Conservation (phyloP, 2,888 invertebrate species). For the Hemaris fuciformis region DNA sequence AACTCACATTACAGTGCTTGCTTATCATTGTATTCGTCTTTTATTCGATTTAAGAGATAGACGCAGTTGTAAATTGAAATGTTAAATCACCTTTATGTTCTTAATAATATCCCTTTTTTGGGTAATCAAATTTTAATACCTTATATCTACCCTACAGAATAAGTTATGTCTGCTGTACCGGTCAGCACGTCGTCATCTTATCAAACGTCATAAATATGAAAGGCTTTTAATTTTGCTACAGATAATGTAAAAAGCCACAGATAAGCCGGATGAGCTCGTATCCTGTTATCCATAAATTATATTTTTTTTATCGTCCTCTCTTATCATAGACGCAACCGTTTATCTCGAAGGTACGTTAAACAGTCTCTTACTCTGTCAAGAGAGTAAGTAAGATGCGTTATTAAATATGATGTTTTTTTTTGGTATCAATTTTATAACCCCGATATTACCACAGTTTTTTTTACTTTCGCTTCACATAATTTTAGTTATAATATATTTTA, state of each 20-base stretch:
- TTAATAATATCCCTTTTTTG: not conserved
- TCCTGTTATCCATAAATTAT: slow-evolving; percentile 27
- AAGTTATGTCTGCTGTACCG: too few species aligned
- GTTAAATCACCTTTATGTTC: too few species aligned
- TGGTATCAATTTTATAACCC: not conserved
- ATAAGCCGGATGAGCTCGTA: slow-evolving; percentile 26
- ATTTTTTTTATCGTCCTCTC: slow-evolving; percentile 16
- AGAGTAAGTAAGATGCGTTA: not conserved
- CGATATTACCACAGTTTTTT: not conserved
- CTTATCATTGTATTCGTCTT: too few species aligned
- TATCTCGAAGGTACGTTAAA: not conserved
- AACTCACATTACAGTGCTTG: not conserved
- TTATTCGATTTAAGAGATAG: too few species aligned
- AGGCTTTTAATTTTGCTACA: slow-evolving; percentile 23
- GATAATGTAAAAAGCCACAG: slow-evolving; percentile 21
- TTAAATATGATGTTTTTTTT: not conserved
- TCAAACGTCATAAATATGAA: slow-evolving; percentile 15
- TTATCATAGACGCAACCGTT: not conserved
- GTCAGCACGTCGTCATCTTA: not conserved
- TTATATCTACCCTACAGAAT: too few species aligned
- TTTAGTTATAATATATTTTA: not conserved
- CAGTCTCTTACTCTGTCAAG: not conserved
- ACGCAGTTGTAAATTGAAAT: too few species aligned
- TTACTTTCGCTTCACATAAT: not conserved
- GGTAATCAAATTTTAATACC: too few species aligned